Conservation (phyloP, 2,797 vertebrate genomes). For the Coilia nasus region DNA sequence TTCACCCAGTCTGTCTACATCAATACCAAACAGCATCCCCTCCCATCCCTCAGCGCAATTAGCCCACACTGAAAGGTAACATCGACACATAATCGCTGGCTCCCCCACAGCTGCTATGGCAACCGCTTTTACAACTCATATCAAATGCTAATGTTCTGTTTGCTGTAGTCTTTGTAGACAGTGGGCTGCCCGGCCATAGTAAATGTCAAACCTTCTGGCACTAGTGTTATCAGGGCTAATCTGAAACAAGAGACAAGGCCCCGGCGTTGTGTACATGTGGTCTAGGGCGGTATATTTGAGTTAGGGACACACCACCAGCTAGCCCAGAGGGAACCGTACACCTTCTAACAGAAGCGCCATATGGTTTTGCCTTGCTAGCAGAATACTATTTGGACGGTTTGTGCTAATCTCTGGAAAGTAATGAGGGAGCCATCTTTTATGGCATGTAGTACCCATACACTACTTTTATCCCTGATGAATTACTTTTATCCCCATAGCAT, state of each 20-base stretch:
- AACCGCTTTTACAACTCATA: neutral
- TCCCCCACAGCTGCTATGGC: neutral
- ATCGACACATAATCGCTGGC: neutral
- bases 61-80: neutral
- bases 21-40: neutral
- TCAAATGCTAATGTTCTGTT: conserved; percentile 5
- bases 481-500: neutral
- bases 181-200: neutral
- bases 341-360: too few species aligned
- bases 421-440: too few species aligned
- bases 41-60: neutral
- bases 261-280: neutral
- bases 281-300: too few species aligned
- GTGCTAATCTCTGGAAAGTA: too few species aligned
- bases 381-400: too few species aligned
- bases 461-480: neutral
- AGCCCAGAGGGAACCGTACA: too few species aligned
- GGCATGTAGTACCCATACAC: neutral
- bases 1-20: neutral
- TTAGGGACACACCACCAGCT: too few species aligned
- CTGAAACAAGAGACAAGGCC: neutral
- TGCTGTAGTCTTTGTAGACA: neutral
- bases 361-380: too few species aligned
- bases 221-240: neutral
- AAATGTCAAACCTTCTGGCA: neutral